Base-by-base conservation (phyloP, 2,888 invertebrate species). In the Drosophila greeni region DNA sequence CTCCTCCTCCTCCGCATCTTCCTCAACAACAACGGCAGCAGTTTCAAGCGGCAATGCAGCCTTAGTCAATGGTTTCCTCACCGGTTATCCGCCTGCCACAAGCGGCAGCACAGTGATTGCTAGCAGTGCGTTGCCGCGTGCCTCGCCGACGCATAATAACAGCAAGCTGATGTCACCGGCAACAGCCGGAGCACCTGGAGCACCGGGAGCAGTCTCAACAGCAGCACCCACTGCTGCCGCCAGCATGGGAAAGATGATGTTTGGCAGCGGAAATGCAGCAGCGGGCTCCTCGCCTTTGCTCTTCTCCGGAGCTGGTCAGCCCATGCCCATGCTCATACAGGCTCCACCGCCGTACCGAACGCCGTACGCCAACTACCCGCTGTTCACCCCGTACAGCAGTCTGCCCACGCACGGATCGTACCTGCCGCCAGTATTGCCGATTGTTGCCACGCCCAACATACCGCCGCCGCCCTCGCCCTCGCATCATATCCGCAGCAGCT, bases 381-480 rank as follows among this genome's bases (percentile, higher is more conserved):
- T 95, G 69, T 95, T 95, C 86, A 93, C 95, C 14, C 95, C 95
- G 0, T 95, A 94, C 85, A 93, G 94, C 62, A 91, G 93, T 58
- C 92, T 94, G 88, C 93, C 93, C 88, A 93, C 93, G 88, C 93
- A 94, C 88, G 94, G 93, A 83, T 94, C 94, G 40, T 94, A 94
- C 82, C 90, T 94, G 78, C 91, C 92, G 33, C 90, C 92, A 34
- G 89, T 91, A 51, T 40, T 80, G 49, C 66, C 77, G 24, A 20
- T 47, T 2, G 90, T 91, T 74, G 92, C 93, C 55, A 90, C 91
- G 54, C 92, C 93, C 5, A 92, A 91, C 53, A 91, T 92, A 47
- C 92, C 93, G 40, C 92, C 93, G 43, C 92, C 93, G 40, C 92
- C 93, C 26, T 91, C 45, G 20, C 45, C 45, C 8, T 47, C 45